Conservation (phyloP, 2,888 invertebrate species). For the Drosophila parthenogenetica region DNA sequence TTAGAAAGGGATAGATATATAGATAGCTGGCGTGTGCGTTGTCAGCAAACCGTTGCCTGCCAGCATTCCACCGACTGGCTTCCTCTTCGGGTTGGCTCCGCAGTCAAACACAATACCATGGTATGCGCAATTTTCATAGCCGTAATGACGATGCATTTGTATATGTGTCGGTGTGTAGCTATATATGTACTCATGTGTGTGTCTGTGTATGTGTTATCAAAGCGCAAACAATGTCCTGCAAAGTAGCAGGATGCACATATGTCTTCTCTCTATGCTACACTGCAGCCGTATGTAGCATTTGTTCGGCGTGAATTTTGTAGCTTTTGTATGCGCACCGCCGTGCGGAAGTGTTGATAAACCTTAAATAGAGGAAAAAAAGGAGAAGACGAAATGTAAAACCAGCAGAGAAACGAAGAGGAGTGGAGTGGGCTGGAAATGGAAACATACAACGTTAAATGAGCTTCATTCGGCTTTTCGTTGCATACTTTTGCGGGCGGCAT, state of each 20-base stretch:
- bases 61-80: conserved; percentile 26
- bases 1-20: neutral
- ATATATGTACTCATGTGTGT: conserved; percentile 8
- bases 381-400: neutral
- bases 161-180: conserved; percentile 20
- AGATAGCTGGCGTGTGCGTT: conserved; percentile 59
- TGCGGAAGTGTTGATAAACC: conserved; percentile 79
- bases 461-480: conserved; percentile 48
- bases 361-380: conserved; percentile 19
- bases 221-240: conserved; percentile 79
- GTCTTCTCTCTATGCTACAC: conserved; percentile 44
- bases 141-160: conserved; percentile 63
- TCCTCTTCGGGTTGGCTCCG: conserved; percentile 18
- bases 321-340: conserved; percentile 75
- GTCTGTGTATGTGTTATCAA: conserved; percentile 62
- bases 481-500: conserved; percentile 39
- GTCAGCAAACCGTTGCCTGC: conserved; percentile 62
- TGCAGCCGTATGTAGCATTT: conserved; percentile 39
- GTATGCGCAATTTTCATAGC: conserved; percentile 77
- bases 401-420: neutral
- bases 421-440: neutral
- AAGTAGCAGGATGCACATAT: conserved; percentile 78
- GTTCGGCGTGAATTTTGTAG: conserved; percentile 65
- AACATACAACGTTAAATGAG: conserved; percentile 42
- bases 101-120: conserved; percentile 73